Conservation (phyloP, 2,113 vertebrate species). For the Petrocephalus zakoni region DNA sequence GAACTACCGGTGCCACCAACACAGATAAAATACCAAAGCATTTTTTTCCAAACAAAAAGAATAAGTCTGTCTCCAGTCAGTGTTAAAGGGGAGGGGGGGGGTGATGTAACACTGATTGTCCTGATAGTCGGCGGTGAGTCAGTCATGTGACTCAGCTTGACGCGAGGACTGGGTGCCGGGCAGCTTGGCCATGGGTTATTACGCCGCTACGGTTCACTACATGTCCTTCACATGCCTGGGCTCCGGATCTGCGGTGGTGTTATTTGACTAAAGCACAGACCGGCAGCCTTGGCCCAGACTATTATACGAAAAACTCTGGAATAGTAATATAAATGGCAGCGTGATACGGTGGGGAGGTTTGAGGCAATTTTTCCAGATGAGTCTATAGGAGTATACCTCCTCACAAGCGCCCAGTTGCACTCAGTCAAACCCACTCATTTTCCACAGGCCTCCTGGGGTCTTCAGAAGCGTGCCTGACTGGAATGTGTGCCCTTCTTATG, state of each 20-base stretch:
- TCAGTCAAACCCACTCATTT: not conserved
- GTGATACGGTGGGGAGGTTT: not conserved
- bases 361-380: not conserved
- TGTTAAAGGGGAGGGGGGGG: not conserved
- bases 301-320: not conserved
- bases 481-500: not conserved
- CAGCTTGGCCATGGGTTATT: not conserved
- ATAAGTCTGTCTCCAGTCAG: not conserved
- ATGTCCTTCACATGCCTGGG: not conserved
- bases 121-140: not conserved
- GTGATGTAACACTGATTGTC: not conserved
- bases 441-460: not conserved
- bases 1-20: not conserved
- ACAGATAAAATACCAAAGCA: not conserved
- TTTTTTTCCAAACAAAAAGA: not conserved
- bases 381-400: not conserved
- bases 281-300: not conserved
- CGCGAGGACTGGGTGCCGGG: not conserved
- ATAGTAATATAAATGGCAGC: not conserved
- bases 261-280: not conserved
- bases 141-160: not conserved
- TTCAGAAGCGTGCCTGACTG: not conserved
- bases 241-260: not conserved
- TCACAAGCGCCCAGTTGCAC: not conserved
- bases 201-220: not conserved